phyloP scores from a whole-genome alignment of 2,113 vertebrate species.

The Sinocyclocheilus anophthalmus region DNA sequence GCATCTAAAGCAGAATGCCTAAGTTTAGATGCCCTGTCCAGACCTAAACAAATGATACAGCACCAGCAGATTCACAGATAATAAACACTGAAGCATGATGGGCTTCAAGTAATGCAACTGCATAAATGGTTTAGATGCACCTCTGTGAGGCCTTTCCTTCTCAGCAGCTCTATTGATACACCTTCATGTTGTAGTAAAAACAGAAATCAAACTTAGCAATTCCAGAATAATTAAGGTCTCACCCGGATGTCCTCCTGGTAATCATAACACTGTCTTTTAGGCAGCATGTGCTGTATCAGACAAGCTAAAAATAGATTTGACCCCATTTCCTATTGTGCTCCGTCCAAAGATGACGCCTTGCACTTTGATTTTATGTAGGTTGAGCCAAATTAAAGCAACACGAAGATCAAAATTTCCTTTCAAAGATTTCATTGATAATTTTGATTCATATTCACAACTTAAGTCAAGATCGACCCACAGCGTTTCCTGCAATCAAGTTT shows the following conservation, averaged over 20 bases:
- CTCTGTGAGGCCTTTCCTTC: not conserved
- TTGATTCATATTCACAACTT: not conserved
- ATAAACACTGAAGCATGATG: not conserved
- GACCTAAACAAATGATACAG: not conserved
- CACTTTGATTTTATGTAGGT: not conserved
- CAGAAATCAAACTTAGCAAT: not conserved
- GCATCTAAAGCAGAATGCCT: not conserved
- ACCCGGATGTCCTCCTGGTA: not conserved
- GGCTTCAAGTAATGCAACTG: not conserved
- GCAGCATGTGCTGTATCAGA: conserved; percentile 27
- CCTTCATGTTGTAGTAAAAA: no score
- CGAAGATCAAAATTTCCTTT: not conserved
- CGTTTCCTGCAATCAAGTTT: conserved; percentile 91
- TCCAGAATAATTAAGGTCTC: not conserved
- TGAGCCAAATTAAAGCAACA: not conserved
- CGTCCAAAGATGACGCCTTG: not conserved
- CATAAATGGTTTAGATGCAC: not conserved
- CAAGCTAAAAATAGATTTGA: conserved; percentile 63
- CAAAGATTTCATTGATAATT: no score
- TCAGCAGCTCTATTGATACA: not conserved
- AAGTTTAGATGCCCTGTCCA: not conserved
- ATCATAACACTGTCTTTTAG: conserved; percentile 29
- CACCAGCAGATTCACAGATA: not conserved
- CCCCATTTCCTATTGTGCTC: conserved; percentile 38
- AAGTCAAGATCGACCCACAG: not conserved